Base-by-base conservation (phyloP, 1,140 invertebrate species). In the Streblospio benedicti region DNA sequence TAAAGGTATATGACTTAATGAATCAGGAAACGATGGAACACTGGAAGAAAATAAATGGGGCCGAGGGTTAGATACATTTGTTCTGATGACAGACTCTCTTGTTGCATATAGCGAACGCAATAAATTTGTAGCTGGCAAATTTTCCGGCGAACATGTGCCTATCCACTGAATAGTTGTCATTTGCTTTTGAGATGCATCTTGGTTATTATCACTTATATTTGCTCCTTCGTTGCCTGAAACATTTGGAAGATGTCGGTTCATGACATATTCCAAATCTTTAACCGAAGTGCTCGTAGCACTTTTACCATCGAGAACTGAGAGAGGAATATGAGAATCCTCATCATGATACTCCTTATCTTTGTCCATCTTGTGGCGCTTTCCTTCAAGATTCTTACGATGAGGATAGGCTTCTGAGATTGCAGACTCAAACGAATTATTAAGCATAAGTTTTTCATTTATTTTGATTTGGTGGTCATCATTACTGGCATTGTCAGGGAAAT, bases 111-210 rank as follows among this genome's bases (percentile, higher is more conserved):
- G 79, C 72, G 93, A 91, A 3, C 92, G 81, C 0, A 95, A 76
- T 2, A 95, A 81, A 0, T 90, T 89, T 0, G 92, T 91, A 0
- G 92, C 90, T 1, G 91, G 84, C 14, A 86, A 74, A 27, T 45
- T 35, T 0, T 38, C 41, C 81, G 81, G 35, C 83, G 65, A 47
- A 38, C 65, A 62, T 0, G 87, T 84, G 0, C 91, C 91, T 58
- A 93, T 91, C 91, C 91, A 95, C 69, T 95, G 91, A 60, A 94
- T 95, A 1, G 91, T 91, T 16, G 89, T 91, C 62, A 88, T 85
- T 64, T 76, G 73, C 54, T 65, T 68, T 89, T 91, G 70, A 91
- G 91, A 70, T 92, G 89, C 0, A 9, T 38, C 9, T 38, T 38
- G 35, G 35, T 38, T 38, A n/a, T n/a, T 38, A n/a, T n/a, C n/a